A percentile compares a stretch with the other conserved stretches of the same genome.
Conservation (phyloP, 2,113 vertebrate genomes). For the Cyanoderma ruficeps region DNA sequence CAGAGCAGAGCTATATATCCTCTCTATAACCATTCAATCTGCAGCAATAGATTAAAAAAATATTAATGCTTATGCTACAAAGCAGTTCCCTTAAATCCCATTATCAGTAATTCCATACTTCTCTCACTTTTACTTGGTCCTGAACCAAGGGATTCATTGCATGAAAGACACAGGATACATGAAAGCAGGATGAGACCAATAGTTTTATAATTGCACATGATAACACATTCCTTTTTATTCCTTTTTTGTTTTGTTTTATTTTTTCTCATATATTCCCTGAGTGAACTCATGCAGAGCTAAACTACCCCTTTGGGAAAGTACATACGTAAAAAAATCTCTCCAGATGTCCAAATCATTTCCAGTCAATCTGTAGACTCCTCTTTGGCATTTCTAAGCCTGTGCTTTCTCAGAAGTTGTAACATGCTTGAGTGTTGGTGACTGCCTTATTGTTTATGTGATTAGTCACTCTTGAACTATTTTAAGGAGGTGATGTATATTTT, state of each 20-base stretch:
- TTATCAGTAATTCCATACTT: not conserved
- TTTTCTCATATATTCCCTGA: not conserved
- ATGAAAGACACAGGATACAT: not conserved
- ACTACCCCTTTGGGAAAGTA: not conserved
- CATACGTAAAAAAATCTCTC: not conserved
- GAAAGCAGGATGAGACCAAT: not conserved
- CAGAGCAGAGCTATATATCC: not conserved
- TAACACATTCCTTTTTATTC: not conserved
- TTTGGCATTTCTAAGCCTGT: conserved; percentile 1
- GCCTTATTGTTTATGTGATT: conserved; percentile 47
- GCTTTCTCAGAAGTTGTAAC: conserved; percentile 39
- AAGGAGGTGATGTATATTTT: conserved; percentile 45
- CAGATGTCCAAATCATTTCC: conserved; percentile 28
- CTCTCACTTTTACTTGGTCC: not conserved
- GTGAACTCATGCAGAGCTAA: not conserved
- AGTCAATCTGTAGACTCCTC: not conserved
- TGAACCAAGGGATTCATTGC: not conserved
- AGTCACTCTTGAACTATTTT: conserved; percentile 56
- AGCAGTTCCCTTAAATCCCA: not conserved
- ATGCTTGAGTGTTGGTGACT: conserved; percentile 21
- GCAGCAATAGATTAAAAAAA: not conserved
- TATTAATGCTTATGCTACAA: not conserved
- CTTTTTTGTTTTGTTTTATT: not conserved
- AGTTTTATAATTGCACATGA: not conserved
- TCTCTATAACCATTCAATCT: not conserved